Base-by-base conservation (phyloP, 1,140 invertebrate genomes). In the Cyclina sinensis region DNA sequence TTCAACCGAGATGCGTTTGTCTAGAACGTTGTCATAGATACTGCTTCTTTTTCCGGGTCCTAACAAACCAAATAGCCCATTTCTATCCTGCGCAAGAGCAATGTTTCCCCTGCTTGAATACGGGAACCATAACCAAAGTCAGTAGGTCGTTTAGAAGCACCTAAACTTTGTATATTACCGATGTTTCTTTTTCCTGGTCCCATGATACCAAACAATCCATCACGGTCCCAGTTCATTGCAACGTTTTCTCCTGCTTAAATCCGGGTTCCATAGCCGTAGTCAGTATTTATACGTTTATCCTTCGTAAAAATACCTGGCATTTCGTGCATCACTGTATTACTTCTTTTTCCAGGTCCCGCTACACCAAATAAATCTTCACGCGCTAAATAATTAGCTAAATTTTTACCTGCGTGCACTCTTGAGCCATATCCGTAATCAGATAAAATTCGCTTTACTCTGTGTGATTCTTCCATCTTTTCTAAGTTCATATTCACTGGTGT, bases 401-500 rank as follows among this genome's bases (percentile, higher is more conserved):
- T 73, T 46, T 39, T 18, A 0, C 30, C 68, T 7, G 68, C 68
- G 12, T 37, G 68, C 9, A 73, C 5, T n/a, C 68, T 18, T 7
- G 68, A 73, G 7, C 68, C 68, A 24, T 73, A 73, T 14, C 68
- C 68, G 27, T 39, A 73, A 46, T 73, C 68, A 37, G 68, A 27
- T 9, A 16, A 27, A 7, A 46, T 37, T 27, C 68, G 68, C 51
- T 84, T 84, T 0, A 68, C 39, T 30, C 1, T 51, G 0, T 48
- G n/a, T 14, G 27, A 62, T 4, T 24, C 57, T 5, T n/a, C 14
- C 14, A 62, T 2, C n/a, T 27, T 14, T 37, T 37, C 27, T 32
- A 24, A 11, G 21, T 65, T 65, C 59, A 24, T 9, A 65, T 65
- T 32, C 21, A n/a, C 21, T 7, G 59, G 32, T 14, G n/a, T n/a